Percentiles rank a stretch among this genome's conserved stretches.
Evolutionary conservation across 92 coral and sea anemone genomes (phyloP).

Genomic region (Siderastrea siderea): DNA sequence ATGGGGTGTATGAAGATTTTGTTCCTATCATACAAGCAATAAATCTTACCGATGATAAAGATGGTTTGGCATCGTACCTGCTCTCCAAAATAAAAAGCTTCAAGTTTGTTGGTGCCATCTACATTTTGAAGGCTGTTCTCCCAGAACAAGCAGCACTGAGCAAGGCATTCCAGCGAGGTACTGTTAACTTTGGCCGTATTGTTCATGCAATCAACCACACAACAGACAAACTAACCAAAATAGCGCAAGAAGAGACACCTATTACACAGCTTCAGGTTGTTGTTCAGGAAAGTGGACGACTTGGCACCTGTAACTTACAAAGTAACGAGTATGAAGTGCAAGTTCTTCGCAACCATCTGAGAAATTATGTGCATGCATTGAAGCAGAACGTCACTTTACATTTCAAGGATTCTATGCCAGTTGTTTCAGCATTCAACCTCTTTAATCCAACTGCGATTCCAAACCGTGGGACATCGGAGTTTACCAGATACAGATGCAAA

Average conservation of each 20-base stretch:
- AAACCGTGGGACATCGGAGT: conserved; percentile 12
- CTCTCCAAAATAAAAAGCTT: conserved; percentile 16
- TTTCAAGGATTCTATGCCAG: too few species aligned
- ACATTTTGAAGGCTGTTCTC: background rate
- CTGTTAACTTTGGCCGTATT: too few species aligned
- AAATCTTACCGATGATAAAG: conserved; percentile 24
- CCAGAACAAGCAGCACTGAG: background rate
- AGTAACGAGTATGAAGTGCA: conserved; percentile 4
- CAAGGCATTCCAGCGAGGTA: background rate
- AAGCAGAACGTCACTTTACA: conserved; percentile 14
- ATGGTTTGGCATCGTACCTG: conserved; percentile 28
- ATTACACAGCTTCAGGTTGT: too few species aligned
- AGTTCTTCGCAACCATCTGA: conserved; percentile 33
- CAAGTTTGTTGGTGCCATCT: conserved; percentile 4
- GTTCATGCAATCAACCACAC: too few species aligned
- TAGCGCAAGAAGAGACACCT: too few species aligned
- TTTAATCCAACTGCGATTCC: conserved; percentile 31
- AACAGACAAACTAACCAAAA: background rate
- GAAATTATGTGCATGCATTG: conserved; percentile 8
- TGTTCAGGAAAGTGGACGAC: too few species aligned
- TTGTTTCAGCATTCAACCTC: background rate
- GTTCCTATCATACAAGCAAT: background rate
- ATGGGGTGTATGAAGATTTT: too few species aligned
- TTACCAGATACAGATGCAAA: conserved; percentile 19
- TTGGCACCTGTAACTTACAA: too few species aligned